These are phyloP conservation scores for Cisticola juncidis DNA, from an alignment of 2,113 vertebrate species.

Conservation along the genomic window DNA sequence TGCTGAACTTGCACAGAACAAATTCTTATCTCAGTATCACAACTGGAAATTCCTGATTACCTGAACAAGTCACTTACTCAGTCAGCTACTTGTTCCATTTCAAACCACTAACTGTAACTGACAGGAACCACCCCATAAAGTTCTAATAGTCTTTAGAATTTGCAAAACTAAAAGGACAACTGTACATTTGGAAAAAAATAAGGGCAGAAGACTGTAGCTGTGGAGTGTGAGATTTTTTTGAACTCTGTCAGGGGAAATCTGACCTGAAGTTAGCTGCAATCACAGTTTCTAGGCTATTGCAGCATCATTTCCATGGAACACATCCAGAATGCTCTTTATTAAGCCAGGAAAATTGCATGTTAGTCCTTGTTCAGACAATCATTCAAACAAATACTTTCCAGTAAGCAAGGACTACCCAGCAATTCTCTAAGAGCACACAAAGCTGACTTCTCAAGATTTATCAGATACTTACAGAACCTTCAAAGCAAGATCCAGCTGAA, in stretches of 20 bases:
- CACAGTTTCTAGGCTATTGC: background rate
- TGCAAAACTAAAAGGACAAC: background rate
- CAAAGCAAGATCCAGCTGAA: background rate
- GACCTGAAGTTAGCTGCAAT: background rate
- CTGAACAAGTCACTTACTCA: background rate
- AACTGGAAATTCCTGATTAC: background rate
- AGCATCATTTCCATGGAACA: background rate
- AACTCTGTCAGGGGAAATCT: background rate
- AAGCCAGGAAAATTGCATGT: background rate
- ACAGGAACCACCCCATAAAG: background rate
- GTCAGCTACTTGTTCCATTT: background rate
- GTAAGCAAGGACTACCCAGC: background rate
- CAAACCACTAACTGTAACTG: background rate
- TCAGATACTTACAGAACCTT: background rate
- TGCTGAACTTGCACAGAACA: background rate
- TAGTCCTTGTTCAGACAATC: background rate
- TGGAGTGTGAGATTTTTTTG: background rate
- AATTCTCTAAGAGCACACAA: background rate
- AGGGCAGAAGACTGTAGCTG: background rate
- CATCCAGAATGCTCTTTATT: background rate
- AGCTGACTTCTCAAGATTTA: background rate
- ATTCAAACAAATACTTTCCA: background rate
- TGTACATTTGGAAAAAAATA: background rate
- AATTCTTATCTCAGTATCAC: background rate
- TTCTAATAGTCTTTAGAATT: background rate